Evolutionary conservation across 1,140 invertebrate genomes (phyloP).

Genomic region (Drosophila gunungcola): DNA sequence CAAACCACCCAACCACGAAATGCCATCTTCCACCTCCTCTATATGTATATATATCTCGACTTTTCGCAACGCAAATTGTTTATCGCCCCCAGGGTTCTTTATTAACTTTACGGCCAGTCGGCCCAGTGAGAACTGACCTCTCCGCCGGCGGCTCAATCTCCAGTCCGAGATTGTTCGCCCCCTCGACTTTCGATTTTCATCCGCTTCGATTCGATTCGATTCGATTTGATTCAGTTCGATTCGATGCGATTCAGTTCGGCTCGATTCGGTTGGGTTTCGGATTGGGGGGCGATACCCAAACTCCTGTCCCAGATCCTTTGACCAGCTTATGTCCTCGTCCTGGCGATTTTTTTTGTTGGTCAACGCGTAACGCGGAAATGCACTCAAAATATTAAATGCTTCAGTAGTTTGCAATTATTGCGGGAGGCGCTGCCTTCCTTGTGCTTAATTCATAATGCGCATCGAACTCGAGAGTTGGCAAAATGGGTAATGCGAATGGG

Average conservation of each 20-base stretch:
- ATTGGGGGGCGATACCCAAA: neutral
- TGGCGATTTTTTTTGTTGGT: constrained; percentile 17
- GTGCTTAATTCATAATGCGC: constrained; percentile 77
- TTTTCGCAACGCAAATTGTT: constrained; percentile 73
- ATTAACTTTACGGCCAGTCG: constrained; percentile 75
- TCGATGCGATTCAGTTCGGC: constrained; percentile 4
- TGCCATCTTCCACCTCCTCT: neutral
- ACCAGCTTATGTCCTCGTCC: constrained; percentile 14
- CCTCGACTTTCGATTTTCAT: constrained; percentile 72
- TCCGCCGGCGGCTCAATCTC: constrained; percentile 4
- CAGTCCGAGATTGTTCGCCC: neutral
- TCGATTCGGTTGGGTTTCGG: constrained; percentile 1
- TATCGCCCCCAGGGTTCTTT: constrained; percentile 70
- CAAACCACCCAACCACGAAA: too few relatives aligned
- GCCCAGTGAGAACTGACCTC: constrained; percentile 38
- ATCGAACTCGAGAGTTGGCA: constrained; percentile 18
- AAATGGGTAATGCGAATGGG: constrained; percentile 10
- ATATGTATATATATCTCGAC: constrained; percentile 10
- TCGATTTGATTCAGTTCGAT: constrained; percentile 27
- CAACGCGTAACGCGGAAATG: constrained; percentile 72
- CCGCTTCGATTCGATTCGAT: constrained; percentile 51
- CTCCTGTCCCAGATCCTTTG: constrained; percentile 1
- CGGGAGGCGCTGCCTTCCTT: constrained; percentile 53
- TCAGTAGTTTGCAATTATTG: constrained; percentile 81
- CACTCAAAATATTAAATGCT: constrained; percentile 83